Conservation (phyloP, 2,797 vertebrate genomes). For the Platyrinchus mystaceus region DNA sequence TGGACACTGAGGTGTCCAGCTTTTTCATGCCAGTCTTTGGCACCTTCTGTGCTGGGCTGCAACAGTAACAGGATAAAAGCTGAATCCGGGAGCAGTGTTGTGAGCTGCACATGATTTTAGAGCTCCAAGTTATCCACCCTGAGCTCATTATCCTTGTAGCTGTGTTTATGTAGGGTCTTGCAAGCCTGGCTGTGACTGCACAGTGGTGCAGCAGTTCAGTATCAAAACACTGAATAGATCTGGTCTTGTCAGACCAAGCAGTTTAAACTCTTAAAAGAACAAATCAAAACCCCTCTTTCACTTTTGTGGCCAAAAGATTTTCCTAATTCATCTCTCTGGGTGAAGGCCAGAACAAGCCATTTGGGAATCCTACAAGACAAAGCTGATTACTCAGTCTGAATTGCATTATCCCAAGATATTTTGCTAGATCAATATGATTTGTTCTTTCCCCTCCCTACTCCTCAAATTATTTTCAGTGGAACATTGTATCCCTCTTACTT, state of each 20-base stretch:
- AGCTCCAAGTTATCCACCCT: neutral
- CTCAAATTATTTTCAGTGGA: neutral
- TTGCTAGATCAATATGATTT: neutral
- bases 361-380: neutral
- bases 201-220: neutral
- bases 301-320: neutral
- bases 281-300: neutral
- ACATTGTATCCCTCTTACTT: neutral
- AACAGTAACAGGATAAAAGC: neutral
- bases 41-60: neutral
- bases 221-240: neutral
- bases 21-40: neutral
- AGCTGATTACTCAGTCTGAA: neutral
- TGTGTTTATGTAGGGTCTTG: neutral
- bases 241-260: neutral
- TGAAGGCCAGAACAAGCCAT: neutral
- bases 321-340: neutral
- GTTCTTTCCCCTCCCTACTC: neutral
- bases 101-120: neutral
- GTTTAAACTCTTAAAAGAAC: neutral
- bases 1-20: neutral
- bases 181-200: neutral
- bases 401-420: neutral
- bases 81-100: neutral
- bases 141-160: fast-evolving